Base-by-base conservation (phyloP, 2,888 invertebrate species). In the Dryomyza anilis region DNA sequence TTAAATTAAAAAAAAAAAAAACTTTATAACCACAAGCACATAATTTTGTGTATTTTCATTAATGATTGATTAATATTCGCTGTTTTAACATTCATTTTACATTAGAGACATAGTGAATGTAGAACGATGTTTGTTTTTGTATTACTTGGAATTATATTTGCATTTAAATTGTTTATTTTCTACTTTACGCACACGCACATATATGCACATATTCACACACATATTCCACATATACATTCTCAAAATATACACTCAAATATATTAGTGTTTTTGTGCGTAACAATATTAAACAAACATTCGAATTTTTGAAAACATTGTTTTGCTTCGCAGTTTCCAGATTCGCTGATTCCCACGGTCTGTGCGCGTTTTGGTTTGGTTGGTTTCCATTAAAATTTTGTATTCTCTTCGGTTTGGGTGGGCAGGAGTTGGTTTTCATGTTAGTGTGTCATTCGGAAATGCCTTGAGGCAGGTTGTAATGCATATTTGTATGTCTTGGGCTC, bases 371-470 rank as follows among this genome's bases (percentile, higher is more conserved):
- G n/a, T n/a, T n/a, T n/a, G n/a, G n/a, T n/a, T n/a, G n/a, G n/a
- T n/a, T n/a, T n/a, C n/a, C n/a, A n/a, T n/a, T n/a, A n/a, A n/a
- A n/a, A n/a, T n/a, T 25, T 50, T 50, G 73, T 71, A 69, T 76
- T 68, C 66, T 72, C 73, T 23, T 57, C 8, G 4, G 39, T 16
- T 39, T 3, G 36, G 12, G 36, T 36, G n/a, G 36, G 39, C 56
- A 6, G n/a, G 23, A 39, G 39, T 56, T 25, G 57, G 57, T 57
- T 43, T 39, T 19, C 43, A 27, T 57, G 57, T 57, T 57, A 43
- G 23, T 57, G 57, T 43, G 57, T 16, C 57, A 57, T 43, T 43
- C n/a, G n/a, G 43, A 57, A 57, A 57, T 57, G 43, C 23, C 57
- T 57, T 43, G 57, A 57, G 57, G 57, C 39, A 27, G 57, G 36